Evolutionary conservation across 2,113 vertebrate species (phyloP).

Genomic region (Hyla sarda): DNA sequence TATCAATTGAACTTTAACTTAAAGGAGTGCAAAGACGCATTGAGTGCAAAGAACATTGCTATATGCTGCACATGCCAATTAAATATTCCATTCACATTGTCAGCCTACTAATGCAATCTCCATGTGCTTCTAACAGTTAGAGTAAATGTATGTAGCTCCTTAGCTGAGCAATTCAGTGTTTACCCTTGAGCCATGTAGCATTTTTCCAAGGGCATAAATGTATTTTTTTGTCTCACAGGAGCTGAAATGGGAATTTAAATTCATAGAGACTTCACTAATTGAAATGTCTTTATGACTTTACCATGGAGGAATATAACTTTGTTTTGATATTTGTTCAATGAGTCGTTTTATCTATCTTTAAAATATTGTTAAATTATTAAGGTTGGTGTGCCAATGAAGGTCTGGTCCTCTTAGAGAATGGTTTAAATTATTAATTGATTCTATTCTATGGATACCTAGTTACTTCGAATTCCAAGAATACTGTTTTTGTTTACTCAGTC

Average conservation of each 20-base stretch:
- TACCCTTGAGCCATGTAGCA: neutral
- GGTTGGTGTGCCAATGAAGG: slow-evolving; percentile 56
- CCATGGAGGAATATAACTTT: slow-evolving; percentile 32
- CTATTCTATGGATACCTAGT: slow-evolving; percentile 57
- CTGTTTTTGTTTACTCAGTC: slow-evolving; percentile 1
- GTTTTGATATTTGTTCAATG: slow-evolving; percentile 66
- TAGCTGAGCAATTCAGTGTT: neutral
- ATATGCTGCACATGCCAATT: neutral
- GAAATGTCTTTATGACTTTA: slow-evolving; percentile 3
- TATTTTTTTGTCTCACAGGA: neutral
- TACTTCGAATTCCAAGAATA: neutral
- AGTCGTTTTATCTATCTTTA: slow-evolving; percentile 64
- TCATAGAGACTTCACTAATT: neutral
- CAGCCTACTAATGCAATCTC: neutral
- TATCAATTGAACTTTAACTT: neutral
- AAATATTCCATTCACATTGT: neutral
- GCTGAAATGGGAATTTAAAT: neutral
- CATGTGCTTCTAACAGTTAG: neutral
- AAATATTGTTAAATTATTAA: slow-evolving; percentile 68
- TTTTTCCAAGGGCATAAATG: neutral
- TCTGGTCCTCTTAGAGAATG: slow-evolving; percentile 66
- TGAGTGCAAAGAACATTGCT: neutral
- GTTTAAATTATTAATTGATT: slow-evolving; percentile 72
- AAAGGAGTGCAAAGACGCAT: neutral
- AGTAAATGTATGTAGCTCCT: neutral